Evolutionary conservation across 1,140 invertebrate species (phyloP).

Genomic region (Nasonia giraulti): DNA sequence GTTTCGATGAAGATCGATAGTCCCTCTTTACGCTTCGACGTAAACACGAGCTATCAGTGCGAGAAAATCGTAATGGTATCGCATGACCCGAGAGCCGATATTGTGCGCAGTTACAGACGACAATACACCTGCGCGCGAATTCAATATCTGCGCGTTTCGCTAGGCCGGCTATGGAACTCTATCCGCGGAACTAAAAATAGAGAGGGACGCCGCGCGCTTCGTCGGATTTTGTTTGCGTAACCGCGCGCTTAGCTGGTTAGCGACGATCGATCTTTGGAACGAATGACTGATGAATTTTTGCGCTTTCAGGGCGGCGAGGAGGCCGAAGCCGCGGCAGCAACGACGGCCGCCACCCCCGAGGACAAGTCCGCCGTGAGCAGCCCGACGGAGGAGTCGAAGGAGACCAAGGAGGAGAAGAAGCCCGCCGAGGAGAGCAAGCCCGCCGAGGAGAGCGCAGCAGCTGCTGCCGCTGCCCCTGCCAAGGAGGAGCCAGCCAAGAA

Average conservation of each 20-base stretch:
- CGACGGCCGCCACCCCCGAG: conserved; percentile 59
- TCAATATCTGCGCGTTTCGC: conserved; percentile 8
- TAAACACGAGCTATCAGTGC: background rate
- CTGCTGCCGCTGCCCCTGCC: conserved; percentile 60
- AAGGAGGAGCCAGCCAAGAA: conserved; percentile 55
- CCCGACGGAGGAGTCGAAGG: conserved; percentile 67
- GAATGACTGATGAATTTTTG: background rate
- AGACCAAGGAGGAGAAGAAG: conserved; percentile 54
- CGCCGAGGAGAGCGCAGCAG: conserved; percentile 59
- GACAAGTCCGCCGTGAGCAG: conserved; percentile 67
- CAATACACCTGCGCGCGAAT: conserved; percentile 22
- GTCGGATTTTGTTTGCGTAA: conserved; percentile 15
- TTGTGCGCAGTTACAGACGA: conserved; percentile 31
- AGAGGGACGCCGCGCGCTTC: no score
- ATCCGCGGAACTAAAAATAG: background rate
- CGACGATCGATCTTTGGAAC: conserved; percentile 24
- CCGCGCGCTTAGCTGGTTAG: background rate
- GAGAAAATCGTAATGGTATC: conserved; percentile 21
- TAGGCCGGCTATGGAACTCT: conserved; percentile 2
- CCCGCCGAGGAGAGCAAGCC: conserved; percentile 57
- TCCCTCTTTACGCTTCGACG: no score
- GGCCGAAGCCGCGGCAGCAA: conserved; percentile 57
- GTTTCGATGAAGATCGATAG: background rate
- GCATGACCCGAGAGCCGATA: conserved; percentile 2
- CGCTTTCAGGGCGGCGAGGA: conserved; percentile 68